Base-by-base conservation (phyloP, 2,797 vertebrate species). In the Enteromius thamalakanensis region DNA sequence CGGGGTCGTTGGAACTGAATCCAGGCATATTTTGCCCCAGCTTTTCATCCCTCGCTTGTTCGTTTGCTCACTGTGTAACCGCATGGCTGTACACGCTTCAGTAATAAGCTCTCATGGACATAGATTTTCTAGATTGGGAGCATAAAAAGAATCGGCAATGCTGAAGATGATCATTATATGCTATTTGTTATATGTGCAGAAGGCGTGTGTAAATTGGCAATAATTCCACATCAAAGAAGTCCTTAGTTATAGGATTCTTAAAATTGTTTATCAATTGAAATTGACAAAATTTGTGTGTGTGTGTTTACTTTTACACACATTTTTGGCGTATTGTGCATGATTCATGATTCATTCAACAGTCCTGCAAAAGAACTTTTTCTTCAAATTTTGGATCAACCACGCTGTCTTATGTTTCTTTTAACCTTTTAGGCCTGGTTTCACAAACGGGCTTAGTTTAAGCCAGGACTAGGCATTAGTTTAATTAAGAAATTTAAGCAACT, bases 1-100 rank as follows among this genome's bases (percentile, higher is more conserved):
- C 69, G 45, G 80, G 89, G 89, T 87, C 60, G 72, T 74, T 83
- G 76, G 81, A 84, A 81, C 72, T 26, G 42, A 84, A 84, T 53
- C 75, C 17, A 71, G 51, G 47, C 55, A 68, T 77, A 67, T 87
- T 81, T 80, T 49, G 49, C 37, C 80, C 47, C 58, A 45, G 79
- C 77, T 67, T 80, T 81, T 7, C 81, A 29, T 47, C 65, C 12
- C 68, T 55, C 40, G 69, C 62, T 26, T 80, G 55, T 76, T 67
- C 11, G 37, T 81, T 42, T 58, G 72, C 67, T 40, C 29, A 49
- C 65, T 26, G 51, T 49, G 71, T 68, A 65, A 49, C 40, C 81
- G 79, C 62, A 26, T 80, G n/a, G 55, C 14, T 77, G 34, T 26
- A 71, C 74, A 65, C 47, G 76, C 84, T 84, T 64, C 82, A 29